A percentile compares a stretch with the other conserved stretches of the same genome.
These are phyloP conservation scores for Drosophila burlai DNA, from an alignment of 1,140 invertebrate genomes.

Conservation along the genomic window DNA sequence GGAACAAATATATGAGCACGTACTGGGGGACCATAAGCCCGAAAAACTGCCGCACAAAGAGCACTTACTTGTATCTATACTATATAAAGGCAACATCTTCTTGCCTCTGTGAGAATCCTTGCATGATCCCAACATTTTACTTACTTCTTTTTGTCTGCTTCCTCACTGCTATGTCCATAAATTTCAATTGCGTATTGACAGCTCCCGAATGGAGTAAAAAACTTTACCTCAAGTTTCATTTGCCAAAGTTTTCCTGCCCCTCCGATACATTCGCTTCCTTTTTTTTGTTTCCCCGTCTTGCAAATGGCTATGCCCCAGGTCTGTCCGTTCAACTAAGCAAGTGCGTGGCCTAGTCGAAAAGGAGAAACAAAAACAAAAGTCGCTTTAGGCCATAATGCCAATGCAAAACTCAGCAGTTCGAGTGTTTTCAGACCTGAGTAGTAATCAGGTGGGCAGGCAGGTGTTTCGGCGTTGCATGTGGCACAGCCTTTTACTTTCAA, in stretches of 20 bases:
- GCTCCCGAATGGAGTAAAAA: constrained; percentile 8
- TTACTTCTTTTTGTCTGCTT: not conserved
- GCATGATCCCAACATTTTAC: not conserved
- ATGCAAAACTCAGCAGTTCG: constrained; percentile 18
- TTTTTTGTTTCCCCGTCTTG: constrained; percentile 2
- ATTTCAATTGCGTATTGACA: constrained; percentile 23
- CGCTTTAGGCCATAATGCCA: not conserved
- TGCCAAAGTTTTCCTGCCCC: constrained; percentile 18
- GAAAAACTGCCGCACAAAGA: constrained; percentile 36
- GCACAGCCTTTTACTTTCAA: constrained; percentile 75
- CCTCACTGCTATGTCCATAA: constrained; percentile 1
- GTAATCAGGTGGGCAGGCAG: constrained; percentile 53
- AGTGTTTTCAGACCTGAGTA: constrained; percentile 13
- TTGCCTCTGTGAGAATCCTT: constrained; percentile 1
- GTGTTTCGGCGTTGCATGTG: constrained; percentile 49
- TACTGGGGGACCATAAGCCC: constrained; percentile 13
- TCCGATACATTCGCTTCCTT: not conserved
- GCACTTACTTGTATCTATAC: constrained; percentile 18
- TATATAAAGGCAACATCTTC: not conserved
- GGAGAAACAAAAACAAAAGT: constrained; percentile 29
- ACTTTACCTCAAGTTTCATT: constrained; percentile 29
- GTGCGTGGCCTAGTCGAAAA: constrained; percentile 36
- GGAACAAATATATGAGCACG: constrained; percentile 9
- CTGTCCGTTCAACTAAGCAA: constrained; percentile 38
- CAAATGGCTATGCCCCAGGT: constrained; percentile 10